Percentiles rank a stretch among this genome's conserved stretches.
Evolutionary conservation across 2,113 vertebrate species (phyloP).

Genomic region (Camarhynchus parvulus): DNA sequence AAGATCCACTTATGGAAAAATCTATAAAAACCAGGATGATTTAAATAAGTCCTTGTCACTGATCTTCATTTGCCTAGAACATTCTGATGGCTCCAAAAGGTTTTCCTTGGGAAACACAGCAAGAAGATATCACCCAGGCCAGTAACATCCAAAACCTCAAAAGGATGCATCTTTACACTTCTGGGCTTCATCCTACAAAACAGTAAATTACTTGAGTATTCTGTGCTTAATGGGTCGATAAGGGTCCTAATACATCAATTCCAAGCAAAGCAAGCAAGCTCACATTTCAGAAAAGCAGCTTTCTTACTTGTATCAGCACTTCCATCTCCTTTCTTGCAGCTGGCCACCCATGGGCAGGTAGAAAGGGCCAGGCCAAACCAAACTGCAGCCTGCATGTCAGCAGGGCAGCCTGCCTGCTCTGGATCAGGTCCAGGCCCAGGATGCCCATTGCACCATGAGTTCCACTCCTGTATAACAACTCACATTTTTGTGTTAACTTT

Average conservation of each 20-base stretch:
- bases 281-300: not conserved
- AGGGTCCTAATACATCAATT: not conserved
- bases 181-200: not conserved
- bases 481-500: not conserved
- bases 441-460: rapidly evolving
- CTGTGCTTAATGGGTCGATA: not conserved
- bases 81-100: not conserved
- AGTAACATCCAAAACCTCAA: not conserved
- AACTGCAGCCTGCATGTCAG: not conserved
- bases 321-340: not conserved
- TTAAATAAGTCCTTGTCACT: not conserved
- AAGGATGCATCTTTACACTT: not conserved
- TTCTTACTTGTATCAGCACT: not conserved
- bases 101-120: not conserved
- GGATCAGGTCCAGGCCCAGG: not conserved
- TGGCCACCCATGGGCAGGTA: not conserved
- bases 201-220: not conserved
- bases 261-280: not conserved
- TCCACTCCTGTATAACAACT: not conserved
- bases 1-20: not conserved
- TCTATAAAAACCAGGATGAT: not conserved
- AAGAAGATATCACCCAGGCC: not conserved
- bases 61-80: not conserved
- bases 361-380: not conserved
- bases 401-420: not conserved